These are phyloP conservation scores for Limonius californicus DNA, from an alignment of 1,140 invertebrate genomes.

Conservation along the genomic window DNA sequence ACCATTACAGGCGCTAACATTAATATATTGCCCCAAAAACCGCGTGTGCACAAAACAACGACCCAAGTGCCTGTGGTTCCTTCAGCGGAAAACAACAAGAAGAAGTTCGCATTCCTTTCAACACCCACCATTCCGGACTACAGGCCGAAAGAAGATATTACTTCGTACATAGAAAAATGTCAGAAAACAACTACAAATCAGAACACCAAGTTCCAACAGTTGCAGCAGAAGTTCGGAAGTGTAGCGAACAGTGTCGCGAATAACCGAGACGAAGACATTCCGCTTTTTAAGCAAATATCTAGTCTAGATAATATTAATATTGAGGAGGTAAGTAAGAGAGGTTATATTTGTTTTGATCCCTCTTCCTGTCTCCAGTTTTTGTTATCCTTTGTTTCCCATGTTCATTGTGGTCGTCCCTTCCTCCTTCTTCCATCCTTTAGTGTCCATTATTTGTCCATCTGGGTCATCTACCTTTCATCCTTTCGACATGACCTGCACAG, in stretches of 20 bases:
- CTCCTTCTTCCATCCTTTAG: too few relatives aligned
- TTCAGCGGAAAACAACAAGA: constrained; percentile 64
- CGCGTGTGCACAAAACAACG: constrained; percentile 58
- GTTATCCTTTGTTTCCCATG: too few relatives aligned
- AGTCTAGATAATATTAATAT: constrained; percentile 51
- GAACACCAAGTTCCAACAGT: constrained; percentile 71
- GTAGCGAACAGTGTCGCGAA: constrained; percentile 46
- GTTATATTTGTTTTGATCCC: too few relatives aligned
- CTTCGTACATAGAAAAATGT: constrained; percentile 56
- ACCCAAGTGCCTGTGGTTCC: constrained; percentile 34
- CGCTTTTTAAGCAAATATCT: constrained; percentile 48
- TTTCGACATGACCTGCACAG: too few relatives aligned
- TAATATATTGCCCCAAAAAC: constrained; percentile 49
- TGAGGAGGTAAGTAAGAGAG: constrained; percentile 56
- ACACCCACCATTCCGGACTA: constrained; percentile 82
- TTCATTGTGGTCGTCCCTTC: too few relatives aligned
- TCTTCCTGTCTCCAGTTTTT: too few relatives aligned
- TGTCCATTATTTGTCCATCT: too few relatives aligned
- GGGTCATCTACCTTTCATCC: too few relatives aligned
- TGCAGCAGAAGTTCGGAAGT: constrained; percentile 68
- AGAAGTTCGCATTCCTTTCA: constrained; percentile 80
- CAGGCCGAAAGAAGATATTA: constrained; percentile 53
- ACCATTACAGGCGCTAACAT: not conserved
- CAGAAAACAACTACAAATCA: constrained; percentile 72
- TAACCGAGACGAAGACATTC: constrained; percentile 46